phyloP scores from a whole-genome alignment of 2,113 vertebrate genomes.

The Scartelaos histophorus region DNA sequence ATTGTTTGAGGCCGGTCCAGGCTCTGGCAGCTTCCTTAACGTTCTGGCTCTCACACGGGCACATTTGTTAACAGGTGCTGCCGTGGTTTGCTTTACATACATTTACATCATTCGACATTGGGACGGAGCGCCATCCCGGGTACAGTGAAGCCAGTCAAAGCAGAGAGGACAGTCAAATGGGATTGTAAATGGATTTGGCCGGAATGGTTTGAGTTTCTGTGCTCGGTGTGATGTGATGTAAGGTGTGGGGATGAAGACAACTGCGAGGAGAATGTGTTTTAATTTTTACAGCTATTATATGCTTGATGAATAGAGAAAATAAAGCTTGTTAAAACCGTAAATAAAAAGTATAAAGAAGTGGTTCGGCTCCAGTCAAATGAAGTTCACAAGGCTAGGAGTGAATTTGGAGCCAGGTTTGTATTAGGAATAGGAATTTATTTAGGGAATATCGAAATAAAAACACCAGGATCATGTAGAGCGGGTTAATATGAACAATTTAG shows the following conservation, averaged over 20 bases:
- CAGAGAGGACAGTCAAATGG: background rate
- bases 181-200: background rate
- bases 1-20: constrained; percentile 7
- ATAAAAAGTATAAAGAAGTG: no score
- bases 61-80: constrained; percentile 35
- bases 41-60: background rate
- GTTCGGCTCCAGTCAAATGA: no score
- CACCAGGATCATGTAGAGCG: no score
- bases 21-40: constrained; percentile 18
- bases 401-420: no score
- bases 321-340: background rate
- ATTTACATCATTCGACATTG: constrained; percentile 67
- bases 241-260: background rate
- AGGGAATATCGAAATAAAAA: no score
- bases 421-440: no score
- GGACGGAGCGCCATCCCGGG: constrained; percentile 6
- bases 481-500: no score
- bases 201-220: constrained; percentile 6
- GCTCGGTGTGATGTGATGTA: background rate
- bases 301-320: background rate
- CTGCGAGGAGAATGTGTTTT: background rate
- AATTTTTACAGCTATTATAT: no score
- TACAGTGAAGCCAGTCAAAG: background rate
- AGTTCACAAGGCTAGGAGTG: no score
- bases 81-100: constrained; percentile 57